These are phyloP conservation scores for Pandion haliaetus DNA, from an alignment of 2,113 vertebrate species.

Conservation along the genomic window DNA sequence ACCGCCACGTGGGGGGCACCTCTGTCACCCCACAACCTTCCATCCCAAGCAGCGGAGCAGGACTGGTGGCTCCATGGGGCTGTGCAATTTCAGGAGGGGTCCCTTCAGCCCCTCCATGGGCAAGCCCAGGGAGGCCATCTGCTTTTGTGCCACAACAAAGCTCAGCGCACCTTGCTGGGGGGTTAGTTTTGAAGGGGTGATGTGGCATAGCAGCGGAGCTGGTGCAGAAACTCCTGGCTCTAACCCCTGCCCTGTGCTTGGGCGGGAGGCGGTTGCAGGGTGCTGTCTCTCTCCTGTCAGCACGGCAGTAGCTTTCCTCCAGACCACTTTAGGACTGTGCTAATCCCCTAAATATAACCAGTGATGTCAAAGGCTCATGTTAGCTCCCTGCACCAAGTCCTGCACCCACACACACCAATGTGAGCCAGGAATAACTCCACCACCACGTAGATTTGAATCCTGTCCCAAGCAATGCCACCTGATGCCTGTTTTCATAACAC, in stretches of 20 bases:
- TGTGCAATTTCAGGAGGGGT: background rate
- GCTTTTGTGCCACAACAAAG: background rate
- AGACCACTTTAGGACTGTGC: background rate
- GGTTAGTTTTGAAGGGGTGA: background rate
- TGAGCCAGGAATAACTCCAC: background rate
- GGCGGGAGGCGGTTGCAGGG: background rate
- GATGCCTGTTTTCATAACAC: background rate
- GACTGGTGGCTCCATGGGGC: background rate
- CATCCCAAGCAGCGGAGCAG: rapidly evolving
- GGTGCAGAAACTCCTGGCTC: background rate
- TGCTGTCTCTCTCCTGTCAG: background rate
- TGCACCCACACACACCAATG: background rate
- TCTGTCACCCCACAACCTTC: background rate
- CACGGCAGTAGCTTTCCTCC: background rate
- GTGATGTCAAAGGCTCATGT: slow-evolving; percentile 24
- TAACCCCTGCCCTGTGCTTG: background rate
- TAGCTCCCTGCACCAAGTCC: background rate
- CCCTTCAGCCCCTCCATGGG: rapidly evolving
- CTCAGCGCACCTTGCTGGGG: background rate
- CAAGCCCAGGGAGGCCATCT: background rate
- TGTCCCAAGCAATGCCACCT: background rate
- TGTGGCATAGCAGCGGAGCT: rapidly evolving
- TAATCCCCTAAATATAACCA: slow-evolving; percentile 26
- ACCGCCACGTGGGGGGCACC: background rate
- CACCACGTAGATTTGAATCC: background rate